A percentile compares a stretch with the other conserved stretches of the same genome.
phyloP scores from a whole-genome alignment of 2,797 vertebrate species.

The Bovichtus diacanthus region DNA sequence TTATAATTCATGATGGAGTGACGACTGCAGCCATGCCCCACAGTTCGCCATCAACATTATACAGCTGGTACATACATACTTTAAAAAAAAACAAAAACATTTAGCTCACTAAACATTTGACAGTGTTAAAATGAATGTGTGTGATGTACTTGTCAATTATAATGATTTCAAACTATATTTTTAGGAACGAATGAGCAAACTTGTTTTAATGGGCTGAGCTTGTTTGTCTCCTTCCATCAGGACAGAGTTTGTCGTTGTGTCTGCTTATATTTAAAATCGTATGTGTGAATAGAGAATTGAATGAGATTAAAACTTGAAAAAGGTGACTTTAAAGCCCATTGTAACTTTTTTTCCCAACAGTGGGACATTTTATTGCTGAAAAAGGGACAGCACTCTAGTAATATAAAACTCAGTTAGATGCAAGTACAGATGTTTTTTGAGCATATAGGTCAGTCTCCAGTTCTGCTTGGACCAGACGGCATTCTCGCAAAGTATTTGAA shows the following conservation, averaged over 20 bases:
- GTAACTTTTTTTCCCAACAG: slow-evolving; percentile 21
- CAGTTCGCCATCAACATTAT: slow-evolving; percentile 41
- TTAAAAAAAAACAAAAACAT: slow-evolving; percentile 41
- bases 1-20: slow-evolving; percentile 80
- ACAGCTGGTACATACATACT: slow-evolving; percentile 32
- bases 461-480: slow-evolving; percentile 21
- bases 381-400: slow-evolving; percentile 24
- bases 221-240: slow-evolving; percentile 11
- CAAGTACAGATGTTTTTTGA: slow-evolving; percentile 45
- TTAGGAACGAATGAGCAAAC: background rate
- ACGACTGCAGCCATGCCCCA: slow-evolving; percentile 37
- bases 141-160: slow-evolving; percentile 3
- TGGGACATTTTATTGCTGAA: slow-evolving; percentile 53
- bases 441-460: slow-evolving; percentile 20
- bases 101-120: slow-evolving; percentile 11
- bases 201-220: background rate
- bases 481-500: slow-evolving; percentile 18
- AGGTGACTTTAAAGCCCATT: slow-evolving; percentile 20
- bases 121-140: background rate
- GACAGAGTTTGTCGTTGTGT: no score
- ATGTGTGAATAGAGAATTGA: slow-evolving; percentile 2
- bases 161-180: slow-evolving; percentile 12
- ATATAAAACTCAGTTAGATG: slow-evolving; percentile 44
- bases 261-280: slow-evolving; percentile 9
- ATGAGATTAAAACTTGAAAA: slow-evolving; percentile 19